A percentile compares a stretch with the other conserved stretches of the same genome.
These are phyloP conservation scores for Parasteatoda tepidariorum DNA, from an alignment of 1,140 invertebrate species.

Conservation along the genomic window DNA sequence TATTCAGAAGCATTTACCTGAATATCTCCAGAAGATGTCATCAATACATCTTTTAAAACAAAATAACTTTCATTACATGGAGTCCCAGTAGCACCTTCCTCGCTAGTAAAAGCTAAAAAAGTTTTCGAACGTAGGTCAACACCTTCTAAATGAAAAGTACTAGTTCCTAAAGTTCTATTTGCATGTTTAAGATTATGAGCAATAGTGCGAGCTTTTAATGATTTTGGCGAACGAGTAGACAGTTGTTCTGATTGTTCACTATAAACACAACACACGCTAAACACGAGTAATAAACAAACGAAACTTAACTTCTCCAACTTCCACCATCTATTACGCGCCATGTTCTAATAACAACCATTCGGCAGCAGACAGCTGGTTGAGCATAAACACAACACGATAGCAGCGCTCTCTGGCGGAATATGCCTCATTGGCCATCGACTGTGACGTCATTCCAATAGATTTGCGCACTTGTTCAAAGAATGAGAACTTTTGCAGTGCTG, in stretches of 20 bases:
- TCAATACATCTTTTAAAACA: constrained; percentile 20
- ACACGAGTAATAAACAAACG: constrained; percentile 3
- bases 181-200: background rate
- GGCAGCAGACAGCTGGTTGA: constrained; percentile 14
- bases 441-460: background rate
- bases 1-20: constrained; percentile 11
- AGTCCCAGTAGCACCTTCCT: constrained; percentile 1
- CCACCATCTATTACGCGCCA: constrained; percentile 33
- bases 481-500: too few relatives aligned
- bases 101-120: constrained; percentile 38
- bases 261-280: background rate
- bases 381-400: constrained; percentile 25
- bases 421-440: background rate
- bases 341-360: constrained; percentile 50
- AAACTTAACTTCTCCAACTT: background rate
- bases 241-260: constrained; percentile 1
- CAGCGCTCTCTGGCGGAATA: constrained; percentile 8
- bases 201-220: background rate
- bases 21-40: constrained; percentile 33
- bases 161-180: background rate
- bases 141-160: constrained; percentile 43
- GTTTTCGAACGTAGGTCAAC: constrained; percentile 29
- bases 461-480: too few relatives aligned
- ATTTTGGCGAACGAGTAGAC: background rate
- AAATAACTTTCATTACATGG: constrained; percentile 38